Base-by-base conservation (phyloP, 2,113 vertebrate species). In the Melanocharis versteri region DNA sequence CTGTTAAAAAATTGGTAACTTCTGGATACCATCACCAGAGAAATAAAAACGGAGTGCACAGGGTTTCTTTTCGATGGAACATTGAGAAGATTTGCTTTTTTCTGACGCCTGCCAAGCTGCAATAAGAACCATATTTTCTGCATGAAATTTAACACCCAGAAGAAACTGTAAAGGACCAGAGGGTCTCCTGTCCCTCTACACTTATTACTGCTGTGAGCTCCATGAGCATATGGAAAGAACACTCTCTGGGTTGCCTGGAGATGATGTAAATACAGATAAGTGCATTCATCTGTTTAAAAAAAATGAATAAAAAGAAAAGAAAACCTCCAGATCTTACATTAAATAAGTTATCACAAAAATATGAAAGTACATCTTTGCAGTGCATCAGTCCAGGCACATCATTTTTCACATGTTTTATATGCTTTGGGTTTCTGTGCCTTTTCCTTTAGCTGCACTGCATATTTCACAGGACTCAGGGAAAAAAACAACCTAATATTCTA, bases 81-180 rank as follows among this genome's bases (percentile, higher is more conserved):
- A 81, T 6, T 23, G 71, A 47, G 51, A 72, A 91, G 54, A 85
- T 88, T 48, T 94, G 83, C 30, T 51, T 48, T 77, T 60, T 66
- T 45, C 75, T 83, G 53, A 22, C 24, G 58, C 68, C 48, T 96
- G 93, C 87, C 93, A 96, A 96, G 78, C 88, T 96, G 83, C 94
- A 96, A 95, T 86, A 83, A 88, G 75, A 96, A 94, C 79, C 93
- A 94, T 87, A 96, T 93, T 95, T 94, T 91, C 76, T 64, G 66
- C 70, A 84, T 91, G 95, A 97, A 96, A 97, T 87, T 92, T 87
- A 95, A 97, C 83, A 97, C 96, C 51, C 92, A 86, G 51, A 90
- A 92, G 84, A 80, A 96, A 86, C 87, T 69, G 50, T 54, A 85
- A 91, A 93, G 82, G 79, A 94, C 66, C 84, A 83, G 82, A 93